Percentiles rank a stretch among this genome's conserved stretches.
Evolutionary conservation across 2,888 invertebrate species (phyloP).

Genomic region (Agrochola circellaris): DNA sequence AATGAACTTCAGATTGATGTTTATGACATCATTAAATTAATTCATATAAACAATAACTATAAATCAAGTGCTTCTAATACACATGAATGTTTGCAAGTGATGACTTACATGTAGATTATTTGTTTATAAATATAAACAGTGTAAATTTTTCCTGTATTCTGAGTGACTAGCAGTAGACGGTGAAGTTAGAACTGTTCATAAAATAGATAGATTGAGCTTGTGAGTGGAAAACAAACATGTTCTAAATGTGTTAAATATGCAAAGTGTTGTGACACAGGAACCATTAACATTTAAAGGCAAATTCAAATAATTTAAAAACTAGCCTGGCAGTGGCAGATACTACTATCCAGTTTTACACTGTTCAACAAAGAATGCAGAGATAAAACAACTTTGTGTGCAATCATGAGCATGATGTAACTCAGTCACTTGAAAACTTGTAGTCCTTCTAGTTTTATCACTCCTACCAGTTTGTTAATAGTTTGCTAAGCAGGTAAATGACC

Average conservation of each 20-base stretch:
- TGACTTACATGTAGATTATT: slow-evolving; percentile 50
- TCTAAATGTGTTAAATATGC: slow-evolving; percentile 49
- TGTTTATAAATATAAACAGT: slow-evolving; percentile 58
- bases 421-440: slow-evolving; percentile 68
- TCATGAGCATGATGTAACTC: slow-evolving; percentile 71
- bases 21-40: slow-evolving; percentile 64
- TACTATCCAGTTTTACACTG: slow-evolving; percentile 64
- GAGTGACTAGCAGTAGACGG: slow-evolving; percentile 24
- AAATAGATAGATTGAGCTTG: slow-evolving; percentile 22
- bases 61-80: slow-evolving; percentile 58
- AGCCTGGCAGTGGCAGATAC: slow-evolving; percentile 49
- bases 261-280: slow-evolving; percentile 54
- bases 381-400: slow-evolving; percentile 71
- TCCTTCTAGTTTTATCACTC: slow-evolving; percentile 71
- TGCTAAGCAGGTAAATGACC: slow-evolving; percentile 71
- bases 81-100: slow-evolving; percentile 46
- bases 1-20: slow-evolving; percentile 50
- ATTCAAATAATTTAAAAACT: slow-evolving; percentile 57
- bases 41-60: slow-evolving; percentile 57
- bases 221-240: slow-evolving; percentile 39
- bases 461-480: slow-evolving; percentile 69
- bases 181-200: slow-evolving; percentile 26
- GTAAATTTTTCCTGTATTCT: slow-evolving; percentile 44
- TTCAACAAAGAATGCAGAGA: slow-evolving; percentile 69
- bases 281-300: slow-evolving; percentile 55